Conservation (phyloP, 2,113 vertebrate genomes). For the Peromyscus californicus region DNA sequence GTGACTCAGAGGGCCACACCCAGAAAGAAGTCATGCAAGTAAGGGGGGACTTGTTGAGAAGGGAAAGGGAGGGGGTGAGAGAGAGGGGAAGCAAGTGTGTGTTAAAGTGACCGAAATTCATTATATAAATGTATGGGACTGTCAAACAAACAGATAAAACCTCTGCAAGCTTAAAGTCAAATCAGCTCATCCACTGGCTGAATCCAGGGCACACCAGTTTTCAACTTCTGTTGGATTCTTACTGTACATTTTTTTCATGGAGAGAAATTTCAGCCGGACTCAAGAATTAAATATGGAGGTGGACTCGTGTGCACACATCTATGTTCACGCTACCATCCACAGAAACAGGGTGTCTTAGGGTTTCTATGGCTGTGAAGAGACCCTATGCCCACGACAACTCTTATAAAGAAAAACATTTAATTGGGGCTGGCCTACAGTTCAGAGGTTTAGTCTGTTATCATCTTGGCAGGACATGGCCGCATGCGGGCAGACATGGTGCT, state of each 20-base stretch:
- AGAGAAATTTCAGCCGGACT: not conserved
- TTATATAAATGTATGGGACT: not conserved
- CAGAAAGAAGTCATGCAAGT: not conserved
- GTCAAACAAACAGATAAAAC: not conserved
- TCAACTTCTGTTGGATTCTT: not conserved
- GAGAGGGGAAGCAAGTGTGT: not conserved
- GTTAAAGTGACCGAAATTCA: not conserved
- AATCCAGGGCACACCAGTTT: not conserved
- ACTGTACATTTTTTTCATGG: not conserved
- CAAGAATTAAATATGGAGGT: not conserved
- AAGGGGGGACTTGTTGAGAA: not conserved
- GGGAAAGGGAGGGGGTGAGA: not conserved
- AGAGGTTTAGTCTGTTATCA: no score
- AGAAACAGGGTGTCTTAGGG: not conserved
- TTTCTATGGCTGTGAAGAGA: not conserved
- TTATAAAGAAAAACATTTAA: not conserved
- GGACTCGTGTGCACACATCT: rapidly evolving
- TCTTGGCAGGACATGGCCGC: no score
- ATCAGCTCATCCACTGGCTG: not conserved
- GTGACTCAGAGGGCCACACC: not conserved
- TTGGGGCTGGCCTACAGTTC: not conserved
- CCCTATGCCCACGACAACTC: not conserved
- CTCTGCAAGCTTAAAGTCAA: not conserved
- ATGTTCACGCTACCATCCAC: rapidly evolving
- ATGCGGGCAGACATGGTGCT: no score